Base-by-base conservation (phyloP, 2,797 vertebrate genomes). In the Amniataba percoides region DNA sequence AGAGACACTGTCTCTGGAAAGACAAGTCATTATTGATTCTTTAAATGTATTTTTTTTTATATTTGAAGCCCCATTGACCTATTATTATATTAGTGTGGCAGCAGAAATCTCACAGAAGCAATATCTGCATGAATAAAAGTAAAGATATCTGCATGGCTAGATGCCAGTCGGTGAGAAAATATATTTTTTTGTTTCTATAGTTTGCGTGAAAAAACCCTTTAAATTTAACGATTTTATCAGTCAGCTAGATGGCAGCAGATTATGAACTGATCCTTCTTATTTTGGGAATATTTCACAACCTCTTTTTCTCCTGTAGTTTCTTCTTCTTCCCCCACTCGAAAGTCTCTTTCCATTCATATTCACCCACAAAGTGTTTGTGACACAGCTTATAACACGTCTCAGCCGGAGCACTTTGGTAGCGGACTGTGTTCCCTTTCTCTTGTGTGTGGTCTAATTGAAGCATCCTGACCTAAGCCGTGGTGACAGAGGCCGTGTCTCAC, bases 401-500 rank as follows among this genome's bases (percentile, higher is more conserved):
- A 70, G 84, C 63, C 42, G 34, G 5, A 62, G 85, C 85, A 88
- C 90, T 92, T 88, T 63, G 64, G 82, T 36, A 55, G 71, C 34
- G 63, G 84, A 49, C 85, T 74, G 65, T 70, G 67, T 52, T 79
- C 63, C 45, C 77, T 66, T 31, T 73, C 31, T 31, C 74, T 83
- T 69, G 63, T 52, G 51, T 66, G 55, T 64, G 77, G 81, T 75
- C 81, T 65, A 76, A 80, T 62, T 84, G 85, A 89, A 57, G 78
- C 40, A 73, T 90, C 77, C 69, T 58, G 69, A 73, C 79, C 74
- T 89, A 89, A 93, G 79, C 85, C 39, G 10, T 36, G 42, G 16
- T 94, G 93, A 92, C 92, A 90, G 92, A 81, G 88, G 78, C 79
- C 71, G 48, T 90, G 88, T 88, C 72, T 86, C 58, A 58, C 77